Evolutionary conservation across 2,888 invertebrate genomes (phyloP).

Genomic region (Byasa hedistus): DNA sequence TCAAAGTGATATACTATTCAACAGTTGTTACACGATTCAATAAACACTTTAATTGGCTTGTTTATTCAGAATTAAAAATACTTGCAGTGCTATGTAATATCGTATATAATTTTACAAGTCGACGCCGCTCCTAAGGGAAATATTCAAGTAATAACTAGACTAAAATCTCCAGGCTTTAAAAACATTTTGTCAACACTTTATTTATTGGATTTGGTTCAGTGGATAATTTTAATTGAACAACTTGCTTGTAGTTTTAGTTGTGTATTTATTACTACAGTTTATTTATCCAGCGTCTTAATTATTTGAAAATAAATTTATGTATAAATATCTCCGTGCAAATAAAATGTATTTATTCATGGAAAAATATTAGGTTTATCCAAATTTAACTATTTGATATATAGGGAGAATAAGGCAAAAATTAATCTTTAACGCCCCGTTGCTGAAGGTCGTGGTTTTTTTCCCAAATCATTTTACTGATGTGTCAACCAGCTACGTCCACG

Average conservation of each 20-base stretch:
- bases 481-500: too few relatives aligned
- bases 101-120: slow-evolving; percentile 14
- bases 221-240: not conserved
- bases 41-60: not conserved
- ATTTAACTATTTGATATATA: not conserved
- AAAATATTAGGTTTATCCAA: not conserved
- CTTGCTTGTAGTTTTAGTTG: not conserved
- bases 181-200: slow-evolving; percentile 1
- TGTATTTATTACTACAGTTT: not conserved
- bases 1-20: not conserved
- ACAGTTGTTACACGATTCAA: not conserved
- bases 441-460: too few relatives aligned
- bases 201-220: not conserved
- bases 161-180: not conserved
- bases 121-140: slow-evolving; percentile 17
- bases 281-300: not conserved
- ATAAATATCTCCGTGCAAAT: too few relatives aligned
- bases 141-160: slow-evolving; percentile 9
- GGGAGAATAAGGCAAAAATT: too few relatives aligned
- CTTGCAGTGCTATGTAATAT: slow-evolving; percentile 3
- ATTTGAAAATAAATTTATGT: not conserved
- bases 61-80: not conserved
- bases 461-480: too few relatives aligned
- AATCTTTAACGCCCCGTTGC: too few relatives aligned
- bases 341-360: not conserved